Base-by-base conservation (phyloP, 2,888 invertebrate species). In the Agrochola circellaris region DNA sequence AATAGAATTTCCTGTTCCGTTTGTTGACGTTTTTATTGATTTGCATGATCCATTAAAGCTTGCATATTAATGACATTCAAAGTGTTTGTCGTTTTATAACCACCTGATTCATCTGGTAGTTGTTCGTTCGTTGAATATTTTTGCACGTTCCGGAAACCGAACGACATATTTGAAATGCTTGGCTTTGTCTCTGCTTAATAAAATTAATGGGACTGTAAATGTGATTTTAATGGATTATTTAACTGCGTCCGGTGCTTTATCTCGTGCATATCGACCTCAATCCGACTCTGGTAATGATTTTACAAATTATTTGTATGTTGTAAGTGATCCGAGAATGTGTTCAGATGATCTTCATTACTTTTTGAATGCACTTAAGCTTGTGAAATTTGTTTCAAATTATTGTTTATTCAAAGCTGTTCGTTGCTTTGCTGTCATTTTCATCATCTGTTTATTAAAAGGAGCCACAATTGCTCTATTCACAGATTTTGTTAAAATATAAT, bases 121-220 rank as follows among this genome's bases (percentile, higher is more conserved):
- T 48, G 67, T 51, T 17, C 23, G 13, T 56, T 45, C 26, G 61
- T 71, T 71, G 76, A 79, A 81, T 83, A 81, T 71, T 73, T 70
- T 72, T 68, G 80, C 71, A 73, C 79, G 77, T 81, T 78, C 84
- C 89, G 89, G 89, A 89, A 89, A 82, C 80, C 56, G 64, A 65
- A 70, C 73, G 72, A 75, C 88, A 88, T 89, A 74, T 75, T 79
- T 77, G 30, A 82, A 68, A 82, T 83, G 56, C 77, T 81, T 82
- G 67, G 73, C 82, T 83, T 81, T 87, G 83, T 87, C 68, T 76
- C 66, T 30, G 70, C n/a, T 81, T 60, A 56, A 79, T 51, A 60
- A 71, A 78, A 72, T 77, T 61, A 77, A 75, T 75, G 77, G 17
- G 42, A 17, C n/a, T 61, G n/a, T 74, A 82, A 82, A 87, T 84